These are phyloP conservation scores for Scolopax bukidnonensis DNA, from an alignment of 2,797 vertebrate genomes.

Conservation along the genomic window DNA sequence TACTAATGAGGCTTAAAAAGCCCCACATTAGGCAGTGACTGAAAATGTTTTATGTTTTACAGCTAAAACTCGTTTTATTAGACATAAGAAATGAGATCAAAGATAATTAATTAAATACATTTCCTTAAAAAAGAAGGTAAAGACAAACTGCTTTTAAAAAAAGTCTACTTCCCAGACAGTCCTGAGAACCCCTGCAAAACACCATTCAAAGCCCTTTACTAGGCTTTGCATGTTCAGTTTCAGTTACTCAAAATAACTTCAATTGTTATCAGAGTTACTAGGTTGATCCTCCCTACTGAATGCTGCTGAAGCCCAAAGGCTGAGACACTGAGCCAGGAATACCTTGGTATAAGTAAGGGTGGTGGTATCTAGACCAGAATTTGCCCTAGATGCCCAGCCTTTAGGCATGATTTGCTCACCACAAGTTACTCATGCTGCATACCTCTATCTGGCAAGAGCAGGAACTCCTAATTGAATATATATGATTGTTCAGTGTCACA, in stretches of 20 bases:
- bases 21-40: not conserved
- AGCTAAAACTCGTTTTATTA: not conserved
- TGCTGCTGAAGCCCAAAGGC: not conserved
- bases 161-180: not conserved
- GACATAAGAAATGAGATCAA: not conserved
- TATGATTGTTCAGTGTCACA: slow-evolving; percentile 18
- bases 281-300: not conserved
- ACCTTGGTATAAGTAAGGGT: not conserved
- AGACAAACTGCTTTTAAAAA: not conserved
- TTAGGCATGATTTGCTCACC: not conserved
- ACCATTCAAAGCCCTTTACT: not conserved
- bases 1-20: not conserved
- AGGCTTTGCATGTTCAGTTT: not conserved
- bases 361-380: not conserved
- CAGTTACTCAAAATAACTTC: not conserved
- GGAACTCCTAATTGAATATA: slow-evolving; percentile 2
- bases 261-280: not conserved
- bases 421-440: slow-evolving; percentile 12
- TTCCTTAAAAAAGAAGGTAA: not conserved
- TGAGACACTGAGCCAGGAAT: not conserved
- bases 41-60: not conserved
- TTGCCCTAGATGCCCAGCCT: not conserved
- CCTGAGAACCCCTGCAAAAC: not conserved
- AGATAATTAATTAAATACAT: not conserved
- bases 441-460: not conserved